Conservation (phyloP, 2,888 invertebrate genomes). For the Scrobipalpa costella region DNA sequence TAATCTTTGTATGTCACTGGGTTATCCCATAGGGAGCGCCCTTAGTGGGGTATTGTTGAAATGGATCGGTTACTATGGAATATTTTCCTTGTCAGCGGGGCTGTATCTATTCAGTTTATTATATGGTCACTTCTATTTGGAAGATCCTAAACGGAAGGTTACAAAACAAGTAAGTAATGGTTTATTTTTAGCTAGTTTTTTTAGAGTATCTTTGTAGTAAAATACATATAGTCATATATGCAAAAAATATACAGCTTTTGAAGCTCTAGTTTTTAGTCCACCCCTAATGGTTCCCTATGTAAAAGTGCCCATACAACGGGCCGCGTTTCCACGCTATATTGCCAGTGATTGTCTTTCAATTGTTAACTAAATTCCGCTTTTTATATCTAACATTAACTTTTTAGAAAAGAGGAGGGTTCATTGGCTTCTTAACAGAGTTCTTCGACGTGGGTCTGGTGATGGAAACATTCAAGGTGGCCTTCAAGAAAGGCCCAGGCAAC, state of each 20-base stretch:
- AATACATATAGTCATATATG: too few relatives aligned
- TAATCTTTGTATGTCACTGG: conserved; percentile 92
- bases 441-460: conserved; percentile 87
- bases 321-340: too few relatives aligned
- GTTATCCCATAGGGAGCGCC: conserved; percentile 93
- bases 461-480: conserved; percentile 89
- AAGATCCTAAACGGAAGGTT: conserved; percentile 80
- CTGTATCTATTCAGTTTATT: conserved; percentile 87
- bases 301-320: too few relatives aligned
- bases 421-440: conserved; percentile 82
- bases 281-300: too few relatives aligned
- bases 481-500: conserved; percentile 87
- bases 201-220: too few relatives aligned
- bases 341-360: too few relatives aligned
- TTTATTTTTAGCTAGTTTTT: background rate
- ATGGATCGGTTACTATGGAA: conserved; percentile 90
- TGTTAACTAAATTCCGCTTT: too few relatives aligned
- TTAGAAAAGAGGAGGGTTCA: conserved; percentile 44
- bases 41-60: conserved; percentile 88
- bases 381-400: conserved; percentile 30
- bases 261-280: too few relatives aligned
- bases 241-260: too few relatives aligned
- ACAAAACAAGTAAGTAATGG: background rate
- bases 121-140: conserved; percentile 86
- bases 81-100: conserved; percentile 86